Evolutionary conservation across 1,140 invertebrate species (phyloP).

Genomic region (Meloidogyne floridensis): DNA sequence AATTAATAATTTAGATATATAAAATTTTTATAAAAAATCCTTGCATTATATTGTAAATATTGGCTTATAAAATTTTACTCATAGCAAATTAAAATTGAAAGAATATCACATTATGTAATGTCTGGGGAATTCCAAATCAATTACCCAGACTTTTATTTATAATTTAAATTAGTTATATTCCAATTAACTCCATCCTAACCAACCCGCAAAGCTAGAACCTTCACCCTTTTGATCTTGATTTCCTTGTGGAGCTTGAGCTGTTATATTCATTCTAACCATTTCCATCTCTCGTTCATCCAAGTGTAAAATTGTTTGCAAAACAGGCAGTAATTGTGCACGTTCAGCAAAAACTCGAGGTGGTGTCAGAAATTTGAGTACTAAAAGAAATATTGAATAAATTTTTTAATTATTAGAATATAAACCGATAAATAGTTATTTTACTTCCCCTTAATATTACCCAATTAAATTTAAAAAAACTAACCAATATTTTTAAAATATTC

Average conservation of each 20-base stretch:
- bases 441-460: no score
- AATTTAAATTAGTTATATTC: no score
- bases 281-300: slow-evolving; percentile 33
- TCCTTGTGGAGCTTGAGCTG: neutral
- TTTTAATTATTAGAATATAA: no score
- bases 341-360: slow-evolving; percentile 47
- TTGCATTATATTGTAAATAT: no score
- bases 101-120: no score
- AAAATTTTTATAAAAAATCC: no score
- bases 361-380: slow-evolving; percentile 44
- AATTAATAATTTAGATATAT: no score
- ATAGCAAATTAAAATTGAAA: no score
- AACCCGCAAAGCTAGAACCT: neutral
- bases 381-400: slow-evolving; percentile 1
- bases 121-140: no score
- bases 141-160: no score
- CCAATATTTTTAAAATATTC: slow-evolving; percentile 47
- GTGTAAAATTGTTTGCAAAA: slow-evolving; percentile 41
- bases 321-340: slow-evolving; percentile 39
- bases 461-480: neutral
- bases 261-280: neutral
- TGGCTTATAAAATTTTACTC: no score
- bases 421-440: no score
- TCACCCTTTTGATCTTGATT: neutral
- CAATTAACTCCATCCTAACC: neutral